Evolutionary conservation across 2,888 invertebrate genomes (phyloP).

Genomic region (Gymnoscelis rufifasciata): DNA sequence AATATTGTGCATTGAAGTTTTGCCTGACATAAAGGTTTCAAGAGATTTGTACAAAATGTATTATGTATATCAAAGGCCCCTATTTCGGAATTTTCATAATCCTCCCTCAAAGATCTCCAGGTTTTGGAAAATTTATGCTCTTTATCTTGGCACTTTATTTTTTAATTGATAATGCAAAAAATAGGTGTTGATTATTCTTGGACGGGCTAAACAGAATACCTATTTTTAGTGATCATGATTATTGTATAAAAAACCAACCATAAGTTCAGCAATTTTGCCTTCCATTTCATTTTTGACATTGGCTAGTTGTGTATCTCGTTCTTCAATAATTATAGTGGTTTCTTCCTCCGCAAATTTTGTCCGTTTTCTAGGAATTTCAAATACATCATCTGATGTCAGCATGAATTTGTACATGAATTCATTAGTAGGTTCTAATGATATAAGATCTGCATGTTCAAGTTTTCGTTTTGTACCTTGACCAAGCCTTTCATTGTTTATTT

Average conservation of each 20-base stretch:
- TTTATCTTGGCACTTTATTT: too few species aligned
- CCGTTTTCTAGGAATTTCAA: constrained; percentile 50
- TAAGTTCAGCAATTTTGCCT: constrained; percentile 52
- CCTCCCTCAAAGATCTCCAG: too few species aligned
- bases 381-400: constrained; percentile 32
- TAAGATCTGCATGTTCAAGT: constrained; percentile 52
- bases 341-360: constrained; percentile 46
- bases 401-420: constrained; percentile 62
- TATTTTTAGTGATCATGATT: too few species aligned
- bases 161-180: background rate
- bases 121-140: too few species aligned
- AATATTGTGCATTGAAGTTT: too few species aligned
- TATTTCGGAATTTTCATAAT: too few species aligned
- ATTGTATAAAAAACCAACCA: constrained; percentile 38
- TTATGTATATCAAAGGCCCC: too few species aligned
- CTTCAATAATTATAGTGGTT: constrained; percentile 50
- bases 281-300: constrained; percentile 57
- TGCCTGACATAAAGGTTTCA: too few species aligned
- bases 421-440: constrained; percentile 52
- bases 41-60: too few species aligned
- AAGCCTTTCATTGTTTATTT: constrained; percentile 60
- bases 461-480: constrained; percentile 47
- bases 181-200: too few species aligned
- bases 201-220: too few species aligned
- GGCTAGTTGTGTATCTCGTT: constrained; percentile 60